Base-by-base conservation (phyloP, 2,888 invertebrate genomes). In the Andrena minutula region DNA sequence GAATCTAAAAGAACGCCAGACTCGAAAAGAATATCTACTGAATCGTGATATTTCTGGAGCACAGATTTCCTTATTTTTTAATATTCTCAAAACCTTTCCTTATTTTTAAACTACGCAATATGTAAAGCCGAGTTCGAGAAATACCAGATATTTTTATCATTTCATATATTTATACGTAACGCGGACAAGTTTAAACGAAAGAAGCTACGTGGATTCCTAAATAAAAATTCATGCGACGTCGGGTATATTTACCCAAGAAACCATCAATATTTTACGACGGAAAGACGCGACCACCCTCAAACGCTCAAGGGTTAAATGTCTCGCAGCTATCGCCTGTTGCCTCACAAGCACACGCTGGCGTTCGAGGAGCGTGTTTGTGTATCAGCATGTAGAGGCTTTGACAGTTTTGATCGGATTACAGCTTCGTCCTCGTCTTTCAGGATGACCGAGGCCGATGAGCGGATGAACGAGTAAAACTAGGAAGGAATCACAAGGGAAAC, bases 361-460 rank as follows among this genome's bases (percentile, higher is more conserved):
- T 6, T 5, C 23, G 23, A 32, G 26, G 51, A 49, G 47, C 53
- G 35, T 16, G 73, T 28, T 20, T n/a, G 53, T 23, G 68, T 56
- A 47, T 58, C 71, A 53, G 28, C 28, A 47, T 26, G 68, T 23
- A 16, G 7, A 10, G 69, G 53, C n/a, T 60, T 30, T 35, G 72
- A 32, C 49, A 61, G 49, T 78, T 72, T 49, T 76, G 80, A 83
- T 82, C 79, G 73, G 71, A 84, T 84, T 82, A 84, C 82, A 79
- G 35, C 69, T 65, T 69, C 41, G 69, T 77, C 56, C 74, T 84
- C 76, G 56, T 79, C 70, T 88, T 89, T 87, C 86, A 90, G 89
- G 86, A 89, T 90, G 89, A 86, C 76, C 75, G 79, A 84, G 86
- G 81, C 82, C 85, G 83, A 75, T 70, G 76, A 83, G 81, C 86